Percentiles rank a stretch among this genome's conserved stretches.
Conservation (phyloP, 2,113 vertebrate genomes). For the Mola mola region DNA sequence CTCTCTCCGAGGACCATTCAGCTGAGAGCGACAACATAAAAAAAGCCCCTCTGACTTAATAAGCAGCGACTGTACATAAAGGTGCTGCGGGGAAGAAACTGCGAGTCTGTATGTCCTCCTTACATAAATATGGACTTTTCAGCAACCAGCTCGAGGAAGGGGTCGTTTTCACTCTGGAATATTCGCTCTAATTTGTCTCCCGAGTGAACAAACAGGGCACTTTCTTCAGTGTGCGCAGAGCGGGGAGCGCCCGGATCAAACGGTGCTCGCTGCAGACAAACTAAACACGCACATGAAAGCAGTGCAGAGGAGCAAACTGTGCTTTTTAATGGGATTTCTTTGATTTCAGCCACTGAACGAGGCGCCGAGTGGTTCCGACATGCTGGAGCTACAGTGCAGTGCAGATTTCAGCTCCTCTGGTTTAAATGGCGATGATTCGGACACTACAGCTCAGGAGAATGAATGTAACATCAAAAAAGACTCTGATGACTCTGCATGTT, state of each 20-base stretch:
- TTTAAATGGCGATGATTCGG: too few species aligned
- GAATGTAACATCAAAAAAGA: too few species aligned
- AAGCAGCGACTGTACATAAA: not conserved
- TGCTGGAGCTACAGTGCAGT: not conserved
- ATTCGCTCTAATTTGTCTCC: conserved; percentile 11
- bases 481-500: too few species aligned
- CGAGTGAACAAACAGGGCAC: not conserved
- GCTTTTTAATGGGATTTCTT: conserved; percentile 24
- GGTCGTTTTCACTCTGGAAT: not conserved
- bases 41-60: not conserved
- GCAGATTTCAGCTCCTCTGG: too few species aligned
- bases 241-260: conserved; percentile 23
- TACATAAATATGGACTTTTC: conserved; percentile 17
- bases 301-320: conserved; percentile 4
- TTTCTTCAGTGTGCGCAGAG: not conserved
- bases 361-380: not conserved
- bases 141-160: not conserved
- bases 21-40: not conserved
- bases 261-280: conserved; percentile 4
- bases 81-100: not conserved
- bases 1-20: not conserved
- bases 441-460: too few species aligned
- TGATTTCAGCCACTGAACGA: conserved; percentile 21
- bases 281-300: conserved; percentile 22
- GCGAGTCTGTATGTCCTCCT: not conserved